Conservation (phyloP, 2,797 vertebrate genomes). For the Fundulus diaphanus region DNA sequence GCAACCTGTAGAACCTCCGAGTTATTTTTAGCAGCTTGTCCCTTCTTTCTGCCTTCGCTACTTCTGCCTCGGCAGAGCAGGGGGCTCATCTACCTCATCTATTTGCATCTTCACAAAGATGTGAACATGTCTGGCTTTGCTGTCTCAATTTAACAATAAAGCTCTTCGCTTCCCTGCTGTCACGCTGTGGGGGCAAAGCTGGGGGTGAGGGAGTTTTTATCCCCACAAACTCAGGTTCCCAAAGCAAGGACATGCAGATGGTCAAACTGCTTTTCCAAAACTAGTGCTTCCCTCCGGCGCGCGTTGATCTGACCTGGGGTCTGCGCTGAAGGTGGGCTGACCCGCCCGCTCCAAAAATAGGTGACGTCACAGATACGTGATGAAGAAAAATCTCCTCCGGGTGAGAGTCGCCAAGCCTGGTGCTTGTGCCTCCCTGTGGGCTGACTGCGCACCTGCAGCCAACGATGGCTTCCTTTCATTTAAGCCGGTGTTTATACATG, state of each 20-base stretch:
- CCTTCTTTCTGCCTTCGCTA: not conserved
- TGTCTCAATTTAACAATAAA: not conserved
- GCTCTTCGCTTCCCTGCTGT: not conserved
- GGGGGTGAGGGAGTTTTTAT: not conserved
- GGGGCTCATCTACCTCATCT: not conserved
- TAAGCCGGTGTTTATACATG: too few species aligned
- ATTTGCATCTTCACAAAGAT: too few species aligned
- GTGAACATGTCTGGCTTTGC: not conserved
- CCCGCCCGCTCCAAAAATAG: conserved; percentile 45
- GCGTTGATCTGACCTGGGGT: conserved; percentile 2
- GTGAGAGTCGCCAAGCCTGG: not conserved
- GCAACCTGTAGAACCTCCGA: conserved; percentile 52
- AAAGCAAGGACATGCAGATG: not conserved
- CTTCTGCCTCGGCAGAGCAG: conserved; percentile 1
- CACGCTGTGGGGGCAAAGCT: not conserved
- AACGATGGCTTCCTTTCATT: not conserved
- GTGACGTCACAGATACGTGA: conserved; percentile 57
- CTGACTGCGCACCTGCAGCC: conserved; percentile 10
- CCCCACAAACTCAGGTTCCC: not conserved
- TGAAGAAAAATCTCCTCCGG: not conserved
- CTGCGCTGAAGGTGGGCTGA: conserved; percentile 33
- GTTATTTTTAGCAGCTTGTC: conserved; percentile 67
- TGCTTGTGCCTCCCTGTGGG: conserved; percentile 56
- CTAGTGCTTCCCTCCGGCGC: conserved; percentile 12
- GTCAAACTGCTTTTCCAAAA: not conserved